phyloP scores from a whole-genome alignment of 2,888 invertebrate species.

The Uropetala carovei region DNA sequence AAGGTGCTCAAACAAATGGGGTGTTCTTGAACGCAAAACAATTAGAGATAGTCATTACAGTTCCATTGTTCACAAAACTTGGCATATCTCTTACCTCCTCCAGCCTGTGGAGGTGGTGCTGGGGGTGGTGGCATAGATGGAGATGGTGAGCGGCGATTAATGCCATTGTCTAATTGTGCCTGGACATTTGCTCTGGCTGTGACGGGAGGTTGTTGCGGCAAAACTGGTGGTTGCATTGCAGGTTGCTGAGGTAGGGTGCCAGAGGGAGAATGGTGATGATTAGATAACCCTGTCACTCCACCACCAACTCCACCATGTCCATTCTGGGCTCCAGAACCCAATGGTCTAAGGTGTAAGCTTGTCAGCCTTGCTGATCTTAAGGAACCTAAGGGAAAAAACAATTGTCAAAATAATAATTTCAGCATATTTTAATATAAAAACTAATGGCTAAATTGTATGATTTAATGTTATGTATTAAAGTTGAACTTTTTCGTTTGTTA shows the following conservation, averaged over 20 bases:
- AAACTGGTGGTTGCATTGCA: neutral
- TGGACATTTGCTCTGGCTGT: neutral
- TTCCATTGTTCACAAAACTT: too few relatives aligned
- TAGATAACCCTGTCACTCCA: neutral
- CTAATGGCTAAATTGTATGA: too few relatives aligned
- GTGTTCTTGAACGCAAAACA: too few relatives aligned
- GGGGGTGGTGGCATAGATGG: conserved; percentile 56
- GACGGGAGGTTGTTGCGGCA: neutral
- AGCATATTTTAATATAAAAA: too few relatives aligned
- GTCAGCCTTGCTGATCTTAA: conserved; percentile 26
- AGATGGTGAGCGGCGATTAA: conserved; percentile 26
- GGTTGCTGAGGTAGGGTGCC: neutral
- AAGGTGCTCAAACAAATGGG: too few relatives aligned
- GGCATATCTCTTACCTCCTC: neutral
- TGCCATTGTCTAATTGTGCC: conserved; percentile 43
- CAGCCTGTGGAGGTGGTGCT: conserved; percentile 27
- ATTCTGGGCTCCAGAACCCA: conserved; percentile 48
- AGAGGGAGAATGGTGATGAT: neutral
- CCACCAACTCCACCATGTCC: conserved; percentile 35
- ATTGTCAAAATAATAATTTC: neutral
- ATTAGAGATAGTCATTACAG: too few relatives aligned
- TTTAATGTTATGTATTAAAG: too few relatives aligned
- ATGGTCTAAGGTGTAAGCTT: conserved; percentile 17
- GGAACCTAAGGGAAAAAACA: neutral
- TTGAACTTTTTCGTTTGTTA: too few relatives aligned